phyloP scores from a whole-genome alignment of 1,140 invertebrate genomes.

The Diorhabda carinulata region DNA sequence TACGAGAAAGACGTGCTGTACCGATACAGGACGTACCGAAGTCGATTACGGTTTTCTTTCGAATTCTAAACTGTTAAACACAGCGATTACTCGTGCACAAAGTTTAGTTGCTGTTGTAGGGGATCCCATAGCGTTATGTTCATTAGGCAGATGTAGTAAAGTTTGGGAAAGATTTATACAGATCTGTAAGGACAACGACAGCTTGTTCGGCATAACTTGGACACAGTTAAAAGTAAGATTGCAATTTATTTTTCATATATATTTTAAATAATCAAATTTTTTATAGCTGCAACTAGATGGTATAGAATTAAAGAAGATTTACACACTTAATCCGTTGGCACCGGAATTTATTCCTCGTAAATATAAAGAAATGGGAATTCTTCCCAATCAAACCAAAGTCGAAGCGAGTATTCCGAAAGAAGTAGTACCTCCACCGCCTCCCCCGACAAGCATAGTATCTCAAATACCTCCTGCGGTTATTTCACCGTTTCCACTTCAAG shows the following conservation, averaged over 20 bases:
- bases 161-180: slow-evolving; percentile 81
- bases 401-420: slow-evolving; percentile 10
- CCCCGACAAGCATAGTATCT: slow-evolving; percentile 16
- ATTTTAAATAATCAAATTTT: not conserved
- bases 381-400: not conserved
- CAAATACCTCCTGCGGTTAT: slow-evolving; percentile 21
- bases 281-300: slow-evolving; percentile 60
- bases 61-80: slow-evolving; percentile 80
- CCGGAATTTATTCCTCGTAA: slow-evolving; percentile 70
- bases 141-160: slow-evolving; percentile 78
- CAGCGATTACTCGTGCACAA: slow-evolving; percentile 82
- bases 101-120: slow-evolving; percentile 84
- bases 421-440: slow-evolving; percentile 9
- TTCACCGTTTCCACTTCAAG: slow-evolving; percentile 20
- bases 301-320: slow-evolving; percentile 69
- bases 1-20: slow-evolving; percentile 68
- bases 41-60: slow-evolving; percentile 83
- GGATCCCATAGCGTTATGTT: slow-evolving; percentile 80
- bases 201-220: slow-evolving; percentile 72
- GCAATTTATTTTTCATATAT: not conserved
- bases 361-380: slow-evolving; percentile 24
- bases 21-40: slow-evolving; percentile 55
- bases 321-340: slow-evolving; percentile 77
- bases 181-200: slow-evolving; percentile 69
- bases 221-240: slow-evolving; percentile 52